Percentiles rank a stretch among this genome's conserved stretches.
Evolutionary conservation across 2,888 invertebrate species (phyloP).

Genomic region (Adela reaumurella): DNA sequence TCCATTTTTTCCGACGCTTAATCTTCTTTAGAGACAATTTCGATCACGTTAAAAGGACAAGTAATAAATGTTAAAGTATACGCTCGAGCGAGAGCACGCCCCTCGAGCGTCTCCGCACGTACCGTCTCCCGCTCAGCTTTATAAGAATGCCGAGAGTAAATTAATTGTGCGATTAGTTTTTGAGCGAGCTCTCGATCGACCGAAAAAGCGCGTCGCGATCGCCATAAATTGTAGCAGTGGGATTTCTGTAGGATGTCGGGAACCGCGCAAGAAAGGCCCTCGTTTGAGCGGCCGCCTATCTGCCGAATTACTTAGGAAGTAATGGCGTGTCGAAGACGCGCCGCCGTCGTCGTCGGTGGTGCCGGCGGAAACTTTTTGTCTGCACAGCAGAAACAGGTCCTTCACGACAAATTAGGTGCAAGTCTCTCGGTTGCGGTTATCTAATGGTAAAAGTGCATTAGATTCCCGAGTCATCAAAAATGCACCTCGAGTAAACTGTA

Average conservation of each 20-base stretch:
- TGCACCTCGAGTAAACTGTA: too few relatives aligned
- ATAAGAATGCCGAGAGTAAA: background rate
- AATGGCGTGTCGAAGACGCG: background rate
- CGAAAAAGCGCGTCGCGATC: background rate
- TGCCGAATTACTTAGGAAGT: background rate
- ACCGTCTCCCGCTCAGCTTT: too few relatives aligned
- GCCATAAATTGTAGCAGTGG: background rate
- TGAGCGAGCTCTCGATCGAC: background rate
- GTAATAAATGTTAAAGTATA: too few relatives aligned
- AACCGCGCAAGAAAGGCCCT: background rate
- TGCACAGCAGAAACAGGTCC: background rate
- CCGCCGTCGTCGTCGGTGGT: background rate
- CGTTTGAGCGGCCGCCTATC: background rate
- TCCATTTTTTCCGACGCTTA: too few relatives aligned
- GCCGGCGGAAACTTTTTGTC: background rate
- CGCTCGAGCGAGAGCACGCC: too few relatives aligned
- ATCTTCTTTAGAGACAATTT: too few relatives aligned
- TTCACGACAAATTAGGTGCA: too few relatives aligned
- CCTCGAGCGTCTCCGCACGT: too few relatives aligned
- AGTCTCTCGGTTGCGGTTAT: too few relatives aligned
- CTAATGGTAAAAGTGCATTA: too few relatives aligned
- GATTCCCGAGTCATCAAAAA: too few relatives aligned
- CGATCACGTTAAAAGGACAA: too few relatives aligned
- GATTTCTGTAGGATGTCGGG: background rate
- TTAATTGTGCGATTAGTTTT: background rate